Base-by-base conservation (phyloP, 1,140 invertebrate species). In the Mycetomoellerius zeteki region DNA sequence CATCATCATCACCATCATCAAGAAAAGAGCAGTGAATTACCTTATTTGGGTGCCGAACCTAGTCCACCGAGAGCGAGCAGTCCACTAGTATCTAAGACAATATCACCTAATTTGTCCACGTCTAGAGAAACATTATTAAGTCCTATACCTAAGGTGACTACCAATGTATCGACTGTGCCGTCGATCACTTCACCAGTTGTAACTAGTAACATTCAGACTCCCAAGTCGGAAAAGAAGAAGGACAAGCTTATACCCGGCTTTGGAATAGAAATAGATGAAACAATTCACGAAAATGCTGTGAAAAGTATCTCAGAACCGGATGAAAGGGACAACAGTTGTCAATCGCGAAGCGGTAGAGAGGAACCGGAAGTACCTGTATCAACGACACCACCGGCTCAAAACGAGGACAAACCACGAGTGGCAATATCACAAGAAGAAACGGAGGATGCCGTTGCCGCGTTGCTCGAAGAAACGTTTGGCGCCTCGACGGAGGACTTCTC, bases 361-460 rank as follows among this genome's bases (percentile, higher is more conserved):
- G 93, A 94, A 43, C 56, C 92, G 6, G 95, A 96, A 50, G 91
- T 91, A 75, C 60, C 92, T 4, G 86, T 90, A 0, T 78, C 93
- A 0, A 87, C 91, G 7, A 92, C 93, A 6, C 93, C 94, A 43
- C 94, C 94, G 0, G 85, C 93, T 2, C 93, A 97, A 90, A 91
- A 95, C 1, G 97, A 97, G 86, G 97, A 98, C 86, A 98, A 98
- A 91, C 97, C 97, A 0, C 96, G 98, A 60, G 97, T 98, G 1
- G 96, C 98, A 0, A 98, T 98, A 89, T 98, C 98, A 0, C 98
- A 98, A 95, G 98, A 98, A 95, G 98, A 99, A 95, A 99, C 98
- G 0, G 98, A 98, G 92, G 98, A 98, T 94, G 98, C 98, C 0
- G 98, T 99, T 0, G 98, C 98, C 2, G 98, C 98, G 8, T 94